These are phyloP conservation scores for Phrynocephalus forsythii DNA, from an alignment of 2,797 vertebrate species.

Conservation along the genomic window DNA sequence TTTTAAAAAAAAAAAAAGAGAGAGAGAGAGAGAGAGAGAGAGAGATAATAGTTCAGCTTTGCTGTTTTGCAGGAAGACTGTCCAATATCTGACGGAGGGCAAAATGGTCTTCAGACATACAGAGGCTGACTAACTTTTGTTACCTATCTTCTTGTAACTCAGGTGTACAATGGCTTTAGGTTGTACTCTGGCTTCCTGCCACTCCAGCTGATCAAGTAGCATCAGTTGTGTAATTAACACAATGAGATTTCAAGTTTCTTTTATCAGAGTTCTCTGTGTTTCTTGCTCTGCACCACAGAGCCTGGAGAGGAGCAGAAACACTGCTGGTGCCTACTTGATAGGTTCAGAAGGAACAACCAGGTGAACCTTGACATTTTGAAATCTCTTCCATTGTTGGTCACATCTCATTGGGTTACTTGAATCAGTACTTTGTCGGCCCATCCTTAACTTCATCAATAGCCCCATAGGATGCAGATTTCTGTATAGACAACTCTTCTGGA, in stretches of 20 bases:
- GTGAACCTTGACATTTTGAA: not conserved
- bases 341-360: not conserved
- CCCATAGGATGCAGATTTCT: not conserved
- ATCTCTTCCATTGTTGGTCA: constrained; percentile 6
- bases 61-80: no score
- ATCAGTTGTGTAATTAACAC: not conserved
- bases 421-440: not conserved
- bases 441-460: no score
- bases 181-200: not conserved
- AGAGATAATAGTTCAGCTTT: no score
- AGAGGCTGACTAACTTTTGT: no score
- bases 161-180: not conserved
- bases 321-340: no score
- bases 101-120: no score
- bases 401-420: constrained; percentile 1
- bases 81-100: no score
- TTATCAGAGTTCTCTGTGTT: not conserved
- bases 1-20: no score
- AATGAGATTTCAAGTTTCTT: not conserved
- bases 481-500: not conserved
- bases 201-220: not conserved
- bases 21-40: no score
- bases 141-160: not conserved
- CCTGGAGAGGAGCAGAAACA: not conserved
- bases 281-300: not conserved